A percentile compares a stretch with the other conserved stretches of the same genome.
These are phyloP conservation scores for Chinchilla lanigera DNA, from an alignment of 2,113 vertebrate species.

Conservation along the genomic window DNA sequence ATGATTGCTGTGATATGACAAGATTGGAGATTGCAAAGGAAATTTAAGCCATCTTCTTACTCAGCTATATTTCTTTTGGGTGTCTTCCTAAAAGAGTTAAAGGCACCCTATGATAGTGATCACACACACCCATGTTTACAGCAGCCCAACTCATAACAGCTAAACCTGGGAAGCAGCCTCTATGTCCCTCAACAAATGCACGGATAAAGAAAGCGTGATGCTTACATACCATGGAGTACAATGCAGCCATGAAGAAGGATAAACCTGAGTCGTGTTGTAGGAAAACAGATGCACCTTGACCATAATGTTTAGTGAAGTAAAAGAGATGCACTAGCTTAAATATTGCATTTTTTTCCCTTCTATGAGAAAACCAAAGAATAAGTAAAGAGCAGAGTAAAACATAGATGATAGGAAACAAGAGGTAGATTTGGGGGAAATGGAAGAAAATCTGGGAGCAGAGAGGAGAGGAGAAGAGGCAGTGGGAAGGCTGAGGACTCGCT, in stretches of 20 bases:
- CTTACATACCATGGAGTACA: not conserved
- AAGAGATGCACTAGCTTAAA: too few species aligned
- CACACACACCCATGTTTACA: rapidly evolving
- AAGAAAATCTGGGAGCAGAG: not conserved
- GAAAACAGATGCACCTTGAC: not conserved
- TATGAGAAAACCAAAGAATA: not conserved
- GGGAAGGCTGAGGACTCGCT: not conserved
- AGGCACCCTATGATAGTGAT: rapidly evolving
- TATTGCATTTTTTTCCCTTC: not conserved
- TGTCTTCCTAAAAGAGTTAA: not conserved
- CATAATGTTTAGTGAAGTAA: not conserved
- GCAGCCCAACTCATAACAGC: not conserved
- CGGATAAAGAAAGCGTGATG: not conserved
- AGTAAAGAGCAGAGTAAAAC: not conserved
- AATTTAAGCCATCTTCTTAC: not conserved
- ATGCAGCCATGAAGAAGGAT: not conserved
- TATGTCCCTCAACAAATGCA: not conserved
- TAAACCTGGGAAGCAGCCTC: not conserved
- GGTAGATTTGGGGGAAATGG: not conserved
- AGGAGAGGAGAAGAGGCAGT: not conserved
- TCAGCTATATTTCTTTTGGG: not conserved
- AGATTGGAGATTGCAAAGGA: not conserved
- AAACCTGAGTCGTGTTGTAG: not conserved
- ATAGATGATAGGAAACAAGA: not conserved
- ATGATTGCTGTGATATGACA: not conserved